phyloP scores from a whole-genome alignment of 2,797 vertebrate genomes.

The Manis pentadactyla region DNA sequence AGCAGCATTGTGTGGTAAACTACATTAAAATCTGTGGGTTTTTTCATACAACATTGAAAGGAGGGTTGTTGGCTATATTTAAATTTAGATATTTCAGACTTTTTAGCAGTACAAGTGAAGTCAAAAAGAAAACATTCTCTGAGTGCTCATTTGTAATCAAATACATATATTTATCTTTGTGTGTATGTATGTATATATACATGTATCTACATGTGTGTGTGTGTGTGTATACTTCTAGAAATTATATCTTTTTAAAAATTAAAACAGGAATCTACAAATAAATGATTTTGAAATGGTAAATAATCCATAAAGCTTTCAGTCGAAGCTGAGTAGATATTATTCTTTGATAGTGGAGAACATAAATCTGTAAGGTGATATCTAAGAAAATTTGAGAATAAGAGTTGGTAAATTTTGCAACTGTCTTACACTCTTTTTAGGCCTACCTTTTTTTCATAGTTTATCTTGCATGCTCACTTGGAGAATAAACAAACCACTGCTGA shows the following conservation, averaged over 20 bases:
- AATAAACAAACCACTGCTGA: neutral
- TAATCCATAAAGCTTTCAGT: neutral
- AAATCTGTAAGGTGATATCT: neutral
- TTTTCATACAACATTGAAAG: conserved; percentile 66
- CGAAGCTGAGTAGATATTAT: neutral
- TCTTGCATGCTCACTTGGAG: neutral
- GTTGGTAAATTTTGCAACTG: neutral
- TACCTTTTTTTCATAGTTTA: neutral
- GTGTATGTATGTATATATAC: neutral
- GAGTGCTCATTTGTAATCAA: neutral
- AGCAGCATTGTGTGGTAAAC: conserved; percentile 64
- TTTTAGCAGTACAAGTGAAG: conserved; percentile 63
- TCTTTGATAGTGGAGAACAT: neutral
- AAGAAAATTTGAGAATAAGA: neutral
- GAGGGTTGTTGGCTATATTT: conserved; percentile 58
- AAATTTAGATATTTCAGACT: conserved; percentile 55
- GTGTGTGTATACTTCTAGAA: neutral
- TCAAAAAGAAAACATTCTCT: conserved; percentile 45
- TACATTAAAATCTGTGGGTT: conserved; percentile 75
- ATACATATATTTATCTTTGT: neutral
- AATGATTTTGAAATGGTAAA: neutral
- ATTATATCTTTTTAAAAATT: neutral
- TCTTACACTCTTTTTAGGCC: neutral
- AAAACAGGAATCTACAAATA: neutral
- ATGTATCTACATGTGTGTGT: neutral